These are phyloP conservation scores for Etheostoma spectabile DNA, from an alignment of 2,113 vertebrate species.

Conservation along the genomic window DNA sequence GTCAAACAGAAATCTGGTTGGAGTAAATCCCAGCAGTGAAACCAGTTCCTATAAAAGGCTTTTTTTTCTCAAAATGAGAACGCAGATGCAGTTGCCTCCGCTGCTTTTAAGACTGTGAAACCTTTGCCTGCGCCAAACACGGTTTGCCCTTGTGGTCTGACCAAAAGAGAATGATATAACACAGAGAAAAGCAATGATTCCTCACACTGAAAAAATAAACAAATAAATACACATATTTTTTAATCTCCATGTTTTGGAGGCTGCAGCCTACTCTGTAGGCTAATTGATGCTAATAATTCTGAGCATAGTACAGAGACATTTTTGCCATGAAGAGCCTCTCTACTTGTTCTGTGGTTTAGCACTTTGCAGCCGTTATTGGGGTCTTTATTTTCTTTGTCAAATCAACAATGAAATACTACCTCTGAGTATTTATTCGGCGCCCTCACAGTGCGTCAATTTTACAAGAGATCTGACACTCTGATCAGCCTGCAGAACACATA, in stretches of 20 bases:
- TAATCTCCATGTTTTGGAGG: neutral
- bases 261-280: neutral
- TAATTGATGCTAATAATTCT: neutral
- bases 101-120: neutral
- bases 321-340: neutral
- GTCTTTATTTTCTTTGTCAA: too few species aligned
- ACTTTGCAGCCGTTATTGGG: too few species aligned
- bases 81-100: neutral
- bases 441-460: neutral
- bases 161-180: neutral
- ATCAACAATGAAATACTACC: neutral
- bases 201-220: neutral
- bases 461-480: neutral
- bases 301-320: neutral
- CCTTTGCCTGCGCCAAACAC: neutral
- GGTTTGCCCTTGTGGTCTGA: neutral
- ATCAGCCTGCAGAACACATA: neutral
- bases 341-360: neutral
- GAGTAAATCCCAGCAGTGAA: neutral
- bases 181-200: neutral
- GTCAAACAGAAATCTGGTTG: neutral
- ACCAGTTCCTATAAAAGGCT: too few species aligned
- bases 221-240: neutral
- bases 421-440: neutral
- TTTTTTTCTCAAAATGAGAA: neutral